These are phyloP conservation scores for Caenorhabditis sinica DNA, from an alignment of 2,888 invertebrate genomes.

Conservation along the genomic window DNA sequence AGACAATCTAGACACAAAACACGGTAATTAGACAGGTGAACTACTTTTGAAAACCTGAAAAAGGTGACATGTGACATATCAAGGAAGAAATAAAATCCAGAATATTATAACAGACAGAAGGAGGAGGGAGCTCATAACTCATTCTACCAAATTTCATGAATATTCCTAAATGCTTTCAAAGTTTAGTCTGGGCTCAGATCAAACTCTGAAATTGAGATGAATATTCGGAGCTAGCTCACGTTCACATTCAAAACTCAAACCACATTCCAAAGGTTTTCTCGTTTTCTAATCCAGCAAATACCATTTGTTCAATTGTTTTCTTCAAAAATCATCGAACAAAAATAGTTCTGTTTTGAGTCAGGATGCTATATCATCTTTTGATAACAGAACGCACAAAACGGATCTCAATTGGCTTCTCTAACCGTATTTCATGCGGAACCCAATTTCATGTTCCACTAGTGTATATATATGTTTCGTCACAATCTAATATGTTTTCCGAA, in stretches of 20 bases:
- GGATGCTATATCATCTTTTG: conserved; percentile 11
- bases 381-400: conserved; percentile 10
- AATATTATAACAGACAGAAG: background rate
- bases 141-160: conserved; percentile 8
- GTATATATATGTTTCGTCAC: conserved; percentile 35
- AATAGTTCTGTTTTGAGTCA: background rate
- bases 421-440: conserved; percentile 7
- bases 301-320: background rate
- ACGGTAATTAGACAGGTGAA: background rate
- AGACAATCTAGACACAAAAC: background rate
- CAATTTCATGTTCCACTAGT: conserved; percentile 22
- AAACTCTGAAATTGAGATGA: background rate
- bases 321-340: background rate
- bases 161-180: background rate
- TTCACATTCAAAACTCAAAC: conserved; percentile 5
- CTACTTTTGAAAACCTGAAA: background rate
- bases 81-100: background rate
- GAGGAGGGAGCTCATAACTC: background rate
- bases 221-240: background rate
- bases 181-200: background rate
- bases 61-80: background rate
- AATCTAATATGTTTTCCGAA: conserved; percentile 46
- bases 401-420: background rate
- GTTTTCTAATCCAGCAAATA: background rate
- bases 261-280: background rate